A percentile compares a stretch with the other conserved stretches of the same genome.
Evolutionary conservation across 2,113 vertebrate species (phyloP).

Genomic region (Rhinichthys klamathensis): DNA sequence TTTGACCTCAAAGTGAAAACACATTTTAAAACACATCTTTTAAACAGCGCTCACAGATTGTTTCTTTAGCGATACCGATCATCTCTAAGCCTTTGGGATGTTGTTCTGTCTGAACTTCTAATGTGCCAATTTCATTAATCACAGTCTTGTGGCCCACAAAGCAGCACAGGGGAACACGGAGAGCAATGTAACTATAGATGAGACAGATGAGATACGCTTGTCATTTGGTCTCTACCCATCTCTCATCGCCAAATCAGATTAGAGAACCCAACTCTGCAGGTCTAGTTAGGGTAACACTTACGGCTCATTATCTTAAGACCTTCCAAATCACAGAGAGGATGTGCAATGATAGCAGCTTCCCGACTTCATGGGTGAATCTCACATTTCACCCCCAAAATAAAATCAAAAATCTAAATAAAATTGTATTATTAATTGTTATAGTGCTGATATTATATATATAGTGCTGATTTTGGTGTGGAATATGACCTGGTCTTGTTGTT

Average conservation of each 20-base stretch:
- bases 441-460: no score
- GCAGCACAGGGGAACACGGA: not conserved
- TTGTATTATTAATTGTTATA: no score
- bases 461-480: not conserved
- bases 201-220: constrained; percentile 16
- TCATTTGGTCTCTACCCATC: constrained; percentile 13
- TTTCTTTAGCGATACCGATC: constrained; percentile 52
- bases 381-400: not conserved
- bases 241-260: constrained; percentile 31
- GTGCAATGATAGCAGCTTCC: constrained; percentile 35
- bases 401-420: not conserved
- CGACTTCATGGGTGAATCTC: not conserved
- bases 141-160: constrained; percentile 2
- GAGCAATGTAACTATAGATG: constrained; percentile 16
- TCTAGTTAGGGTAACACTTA: constrained; percentile 10
- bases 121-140: constrained; percentile 30
- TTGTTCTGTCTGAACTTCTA: constrained; percentile 47
- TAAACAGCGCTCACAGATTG: constrained; percentile 14
- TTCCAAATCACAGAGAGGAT: constrained; percentile 13
- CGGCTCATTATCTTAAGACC: constrained; percentile 37
- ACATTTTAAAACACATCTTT: constrained; percentile 29
- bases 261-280: not conserved
- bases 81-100: constrained; percentile 44
- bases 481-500: not conserved
- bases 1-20: constrained; percentile 13